Evolutionary conservation across 2,888 invertebrate species (phyloP), one percentile per base, ranked within the genome.

Genomic region (Actias luna): DNA sequence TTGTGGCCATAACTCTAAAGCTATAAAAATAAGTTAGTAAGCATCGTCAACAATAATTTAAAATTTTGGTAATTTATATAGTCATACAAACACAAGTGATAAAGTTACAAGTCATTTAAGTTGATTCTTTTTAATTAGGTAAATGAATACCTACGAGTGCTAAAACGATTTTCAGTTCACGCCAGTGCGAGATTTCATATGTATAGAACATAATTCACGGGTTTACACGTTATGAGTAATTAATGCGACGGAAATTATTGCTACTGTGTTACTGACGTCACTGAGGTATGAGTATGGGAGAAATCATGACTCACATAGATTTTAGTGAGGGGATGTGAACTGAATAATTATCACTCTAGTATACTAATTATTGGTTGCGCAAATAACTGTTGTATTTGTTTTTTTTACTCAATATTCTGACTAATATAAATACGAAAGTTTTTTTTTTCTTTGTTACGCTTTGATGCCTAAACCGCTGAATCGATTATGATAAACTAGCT

Each of bases 211-310:
- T 69, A 80, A 68, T 78, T 83, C 73, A 76, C 83, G 75, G 73
- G 74, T 83, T 77, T 79, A 79, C 79, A 79, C 73, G 64, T 68
- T 60, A 65, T 63, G 63, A 77, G 69, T 84, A 84, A 86, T 83
- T 78, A 77, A 83, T 78, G 69, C 78, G 60, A 62, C 67, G 66
- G 67, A 69, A 72, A 71, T 72, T 55, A 29, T 55, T 29, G 55
- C 55, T 29, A 55, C 55, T n/a, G 55, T 55, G 55, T 55, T 55
- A 55, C 55, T 55, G 29, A 55, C 55, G 55, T 55, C 55, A 55
- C 29, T 55, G 7, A 29, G 7, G 29, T 7, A 55, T 29, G 55
- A 55, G 27, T 55, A 29, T 55, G 55, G 29, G 55, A 55, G 55
- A 55, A 55, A 29, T 29, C 27, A 55, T n/a, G 16, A n/a, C 46